Evolutionary conservation across 2,113 vertebrate genomes (phyloP).

Genomic region (Lepisosteus oculatus): DNA sequence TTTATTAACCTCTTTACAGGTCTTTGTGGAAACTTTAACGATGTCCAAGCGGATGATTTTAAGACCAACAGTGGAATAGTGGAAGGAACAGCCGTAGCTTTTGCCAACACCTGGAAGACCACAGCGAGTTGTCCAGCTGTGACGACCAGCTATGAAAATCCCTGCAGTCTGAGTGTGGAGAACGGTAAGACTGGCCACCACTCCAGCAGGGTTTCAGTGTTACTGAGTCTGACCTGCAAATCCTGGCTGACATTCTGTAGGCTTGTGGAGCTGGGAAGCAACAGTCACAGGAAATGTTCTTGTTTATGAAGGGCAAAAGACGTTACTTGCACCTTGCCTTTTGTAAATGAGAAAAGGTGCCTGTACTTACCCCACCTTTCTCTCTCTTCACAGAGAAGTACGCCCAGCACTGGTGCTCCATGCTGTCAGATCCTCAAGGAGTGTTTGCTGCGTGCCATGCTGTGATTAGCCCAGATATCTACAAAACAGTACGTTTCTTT

Average conservation of each 20-base stretch:
- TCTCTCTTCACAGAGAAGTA: slow-evolving; percentile 69
- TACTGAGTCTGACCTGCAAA: no score
- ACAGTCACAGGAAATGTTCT: no score
- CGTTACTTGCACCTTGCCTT: no score
- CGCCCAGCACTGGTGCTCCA: slow-evolving; percentile 81
- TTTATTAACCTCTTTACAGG: slow-evolving; percentile 53
- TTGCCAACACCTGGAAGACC: slow-evolving; percentile 84
- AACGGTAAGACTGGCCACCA: slow-evolving; percentile 64
- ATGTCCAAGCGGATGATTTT: slow-evolving; percentile 80
- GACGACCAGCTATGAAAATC: slow-evolving; percentile 67
- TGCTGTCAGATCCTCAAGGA: slow-evolving; percentile 58
- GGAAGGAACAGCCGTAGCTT: slow-evolving; percentile 79
- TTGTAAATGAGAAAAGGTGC: no score
- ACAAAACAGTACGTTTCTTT: slow-evolving; percentile 66
- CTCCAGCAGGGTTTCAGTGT: no score
- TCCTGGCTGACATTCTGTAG: no score
- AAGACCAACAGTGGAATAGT: slow-evolving; percentile 70
- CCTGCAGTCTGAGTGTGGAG: slow-evolving; percentile 78
- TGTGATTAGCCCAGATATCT: slow-evolving; percentile 65
- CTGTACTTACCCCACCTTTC: no score
- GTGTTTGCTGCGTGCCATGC: slow-evolving; percentile 79
- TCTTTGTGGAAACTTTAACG: slow-evolving; percentile 92
- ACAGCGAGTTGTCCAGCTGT: slow-evolving; percentile 66
- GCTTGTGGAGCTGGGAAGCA: no score
- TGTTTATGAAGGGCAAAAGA: no score